Conservation (phyloP, 1,140 invertebrate species). For the Oncopodura yosiiana region DNA sequence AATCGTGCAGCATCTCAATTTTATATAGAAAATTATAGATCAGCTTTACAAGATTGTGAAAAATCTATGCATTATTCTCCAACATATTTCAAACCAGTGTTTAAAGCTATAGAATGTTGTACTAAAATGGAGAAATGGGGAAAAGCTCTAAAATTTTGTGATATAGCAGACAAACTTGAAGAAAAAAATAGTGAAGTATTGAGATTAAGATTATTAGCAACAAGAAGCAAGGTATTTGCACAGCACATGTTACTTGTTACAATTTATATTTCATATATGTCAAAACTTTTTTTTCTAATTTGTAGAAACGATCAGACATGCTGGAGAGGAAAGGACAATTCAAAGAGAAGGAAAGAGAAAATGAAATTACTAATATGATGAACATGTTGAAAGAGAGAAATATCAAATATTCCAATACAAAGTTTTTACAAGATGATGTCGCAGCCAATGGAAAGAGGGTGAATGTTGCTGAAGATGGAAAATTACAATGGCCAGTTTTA, state of each 20-base stretch:
- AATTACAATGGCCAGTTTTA: slow-evolving; percentile 25
- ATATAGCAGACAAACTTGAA: slow-evolving; percentile 41
- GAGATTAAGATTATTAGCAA: slow-evolving; percentile 8
- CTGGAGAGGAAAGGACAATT: not conserved
- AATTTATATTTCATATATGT: not conserved
- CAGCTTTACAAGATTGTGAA: slow-evolving; percentile 61
- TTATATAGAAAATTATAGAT: slow-evolving; percentile 72
- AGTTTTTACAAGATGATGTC: slow-evolving; percentile 15
- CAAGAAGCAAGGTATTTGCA: slow-evolving; percentile 12
- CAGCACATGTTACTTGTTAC: not conserved
- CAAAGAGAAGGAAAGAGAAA: not conserved
- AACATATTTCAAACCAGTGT: slow-evolving; percentile 66
- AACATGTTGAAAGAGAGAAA: slow-evolving; percentile 8
- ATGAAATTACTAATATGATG: slow-evolving; percentile 6
- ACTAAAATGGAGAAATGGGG: slow-evolving; percentile 58
- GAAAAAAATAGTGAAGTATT: slow-evolving; percentile 14
- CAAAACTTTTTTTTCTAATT: not conserved
- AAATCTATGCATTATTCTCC: slow-evolving; percentile 64
- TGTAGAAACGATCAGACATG: slow-evolving; percentile 8
- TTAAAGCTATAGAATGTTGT: slow-evolving; percentile 63
- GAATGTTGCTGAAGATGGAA: slow-evolving; percentile 5
- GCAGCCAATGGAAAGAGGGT: slow-evolving; percentile 7
- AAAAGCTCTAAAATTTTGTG: slow-evolving; percentile 61
- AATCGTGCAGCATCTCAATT: slow-evolving; percentile 84
- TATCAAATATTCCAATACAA: slow-evolving; percentile 11